Percentiles rank a stretch among this genome's conserved stretches.
Conservation (phyloP, 1,140 invertebrate genomes). For the Drosophila prosaltans region DNA sequence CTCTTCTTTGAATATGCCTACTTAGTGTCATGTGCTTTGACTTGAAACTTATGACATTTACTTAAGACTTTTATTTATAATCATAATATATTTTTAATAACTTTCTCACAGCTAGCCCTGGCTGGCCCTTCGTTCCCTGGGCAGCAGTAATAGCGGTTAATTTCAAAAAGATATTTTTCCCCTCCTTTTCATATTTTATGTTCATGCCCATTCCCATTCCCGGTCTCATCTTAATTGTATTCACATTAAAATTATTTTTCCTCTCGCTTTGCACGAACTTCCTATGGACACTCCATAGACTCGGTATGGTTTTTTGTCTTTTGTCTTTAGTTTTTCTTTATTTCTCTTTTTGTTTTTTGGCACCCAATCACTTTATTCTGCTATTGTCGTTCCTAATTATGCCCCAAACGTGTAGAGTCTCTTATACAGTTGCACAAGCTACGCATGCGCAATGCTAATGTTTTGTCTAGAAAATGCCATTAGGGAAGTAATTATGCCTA, state of each 20-base stretch:
- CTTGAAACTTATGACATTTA: slow-evolving; percentile 17
- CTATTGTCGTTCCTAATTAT: slow-evolving; percentile 60
- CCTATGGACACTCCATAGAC: neutral
- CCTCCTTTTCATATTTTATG: neutral
- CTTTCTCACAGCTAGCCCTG: slow-evolving; percentile 2
- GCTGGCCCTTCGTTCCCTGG: neutral
- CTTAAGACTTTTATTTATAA: slow-evolving; percentile 36
- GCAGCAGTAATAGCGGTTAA: slow-evolving; percentile 19
- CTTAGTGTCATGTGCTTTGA: slow-evolving; percentile 10
- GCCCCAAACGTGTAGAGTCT: neutral
- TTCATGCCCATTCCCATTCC: neutral
- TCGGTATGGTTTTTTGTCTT: slow-evolving; percentile 19
- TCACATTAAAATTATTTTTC: slow-evolving; percentile 30
- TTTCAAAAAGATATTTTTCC: slow-evolving; percentile 39
- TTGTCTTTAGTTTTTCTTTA: neutral
- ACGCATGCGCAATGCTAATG: slow-evolving; percentile 56
- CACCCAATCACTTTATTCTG: slow-evolving; percentile 43
- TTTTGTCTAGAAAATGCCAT: slow-evolving; percentile 42
- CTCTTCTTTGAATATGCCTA: neutral
- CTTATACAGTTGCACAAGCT: slow-evolving; percentile 35
- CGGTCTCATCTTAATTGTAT: slow-evolving; percentile 27
- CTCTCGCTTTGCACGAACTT: neutral
- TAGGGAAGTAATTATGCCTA: slow-evolving; percentile 63
- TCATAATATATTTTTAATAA: slow-evolving; percentile 54
- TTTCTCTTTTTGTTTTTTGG: slow-evolving; percentile 32